phyloP scores from a whole-genome alignment of 2,797 vertebrate genomes.

The Tarsius wallacei region DNA sequence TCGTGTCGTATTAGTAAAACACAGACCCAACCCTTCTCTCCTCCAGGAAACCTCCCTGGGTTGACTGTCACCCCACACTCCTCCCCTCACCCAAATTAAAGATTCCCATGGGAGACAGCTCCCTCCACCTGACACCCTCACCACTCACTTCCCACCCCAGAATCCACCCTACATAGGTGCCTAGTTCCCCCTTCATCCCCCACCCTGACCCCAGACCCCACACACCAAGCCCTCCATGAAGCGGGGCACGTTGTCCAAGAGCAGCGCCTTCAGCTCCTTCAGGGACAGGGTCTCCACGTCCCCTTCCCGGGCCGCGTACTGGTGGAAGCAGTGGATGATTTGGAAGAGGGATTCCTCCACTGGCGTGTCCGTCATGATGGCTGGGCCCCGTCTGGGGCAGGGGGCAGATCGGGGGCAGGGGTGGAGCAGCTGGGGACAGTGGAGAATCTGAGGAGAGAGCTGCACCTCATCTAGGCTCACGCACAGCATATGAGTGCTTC shows the following conservation, averaged over 20 bases:
- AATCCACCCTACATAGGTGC: rapidly evolving
- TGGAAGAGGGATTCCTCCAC: constrained; percentile 79
- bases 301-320: constrained; percentile 65
- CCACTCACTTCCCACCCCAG: background rate
- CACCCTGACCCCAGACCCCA: background rate
- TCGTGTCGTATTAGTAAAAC: background rate
- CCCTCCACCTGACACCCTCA: background rate
- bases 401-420: background rate
- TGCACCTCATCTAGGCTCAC: background rate
- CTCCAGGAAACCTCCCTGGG: constrained; percentile 47
- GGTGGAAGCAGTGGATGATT: constrained; percentile 87
- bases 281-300: background rate
- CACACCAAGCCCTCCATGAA: constrained; percentile 88
- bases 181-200: too few species aligned
- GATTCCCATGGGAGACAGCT: background rate
- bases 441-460: background rate
- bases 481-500: background rate
- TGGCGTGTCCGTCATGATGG: constrained; percentile 4
- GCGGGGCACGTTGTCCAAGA: constrained; percentile 67
- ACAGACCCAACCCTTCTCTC: background rate
- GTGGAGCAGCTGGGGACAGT: background rate
- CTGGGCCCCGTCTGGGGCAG: background rate
- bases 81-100: background rate
- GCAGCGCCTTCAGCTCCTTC: constrained; percentile 50
- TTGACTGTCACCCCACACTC: background rate